These are phyloP conservation scores for Leucoraja erinaceus DNA, from an alignment of 2,113 vertebrate species.

Conservation along the genomic window DNA sequence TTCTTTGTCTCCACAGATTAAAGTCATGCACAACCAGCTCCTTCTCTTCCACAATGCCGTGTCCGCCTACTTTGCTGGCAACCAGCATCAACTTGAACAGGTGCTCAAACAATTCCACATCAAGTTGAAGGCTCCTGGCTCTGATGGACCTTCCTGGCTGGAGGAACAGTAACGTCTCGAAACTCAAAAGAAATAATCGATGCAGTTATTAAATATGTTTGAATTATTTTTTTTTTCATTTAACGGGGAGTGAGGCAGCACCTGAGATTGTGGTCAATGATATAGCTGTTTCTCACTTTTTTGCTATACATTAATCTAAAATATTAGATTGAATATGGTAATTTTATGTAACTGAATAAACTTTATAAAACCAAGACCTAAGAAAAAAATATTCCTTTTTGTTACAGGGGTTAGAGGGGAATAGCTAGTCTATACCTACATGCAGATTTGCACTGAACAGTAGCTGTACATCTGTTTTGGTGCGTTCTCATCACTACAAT, in stretches of 20 bases:
- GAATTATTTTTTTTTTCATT: constrained; percentile 22
- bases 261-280: constrained; percentile 18
- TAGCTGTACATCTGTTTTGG: constrained; percentile 9
- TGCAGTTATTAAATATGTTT: constrained; percentile 15
- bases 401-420: constrained; percentile 28
- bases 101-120: constrained; percentile 97
- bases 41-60: constrained; percentile 96
- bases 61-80: constrained; percentile 88
- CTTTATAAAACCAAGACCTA: constrained; percentile 37
- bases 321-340: constrained; percentile 28
- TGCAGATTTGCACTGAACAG: constrained; percentile 11
- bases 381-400: constrained; percentile 32
- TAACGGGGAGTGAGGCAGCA: neutral
- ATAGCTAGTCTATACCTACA: constrained; percentile 2
- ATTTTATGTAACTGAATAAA: constrained; percentile 35
- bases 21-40: constrained; percentile 94
- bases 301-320: constrained; percentile 35
- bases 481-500: constrained; percentile 22
- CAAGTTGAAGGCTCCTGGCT: constrained; percentile 95
- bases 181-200: neutral
- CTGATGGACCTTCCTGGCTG: constrained; percentile 85
- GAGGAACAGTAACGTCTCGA: constrained; percentile 74
- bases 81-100: constrained; percentile 95
- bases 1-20: constrained; percentile 65
- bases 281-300: constrained; percentile 30